A percentile compares a stretch with the other conserved stretches of the same genome.
phyloP scores from a whole-genome alignment of 1,140 invertebrate genomes.

The Oncopeltus fasciatus region DNA sequence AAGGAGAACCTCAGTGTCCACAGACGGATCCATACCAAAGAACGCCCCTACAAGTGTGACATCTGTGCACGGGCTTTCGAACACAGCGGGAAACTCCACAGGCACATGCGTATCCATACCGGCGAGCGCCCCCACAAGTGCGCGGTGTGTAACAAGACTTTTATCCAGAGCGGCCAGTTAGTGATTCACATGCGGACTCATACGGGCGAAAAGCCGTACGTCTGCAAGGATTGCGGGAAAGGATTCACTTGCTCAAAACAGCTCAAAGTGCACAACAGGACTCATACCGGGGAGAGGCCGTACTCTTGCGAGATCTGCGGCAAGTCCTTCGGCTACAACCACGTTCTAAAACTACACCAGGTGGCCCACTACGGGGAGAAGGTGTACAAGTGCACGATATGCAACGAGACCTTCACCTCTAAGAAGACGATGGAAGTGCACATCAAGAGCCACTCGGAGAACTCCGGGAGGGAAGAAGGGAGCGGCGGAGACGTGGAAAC shows the following conservation, averaged over 20 bases:
- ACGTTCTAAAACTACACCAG: conserved; percentile 73
- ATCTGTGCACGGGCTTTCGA: conserved; percentile 83
- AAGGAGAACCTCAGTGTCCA: conserved; percentile 86
- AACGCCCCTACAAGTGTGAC: conserved; percentile 72
- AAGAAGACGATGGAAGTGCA: conserved; percentile 80
- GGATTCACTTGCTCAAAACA: conserved; percentile 84
- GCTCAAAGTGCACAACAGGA: conserved; percentile 69
- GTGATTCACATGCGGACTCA: conserved; percentile 75
- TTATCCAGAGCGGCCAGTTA: conserved; percentile 74
- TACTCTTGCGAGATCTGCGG: conserved; percentile 61
- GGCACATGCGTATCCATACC: conserved; percentile 84
- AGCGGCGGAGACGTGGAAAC: conserved; percentile 26
- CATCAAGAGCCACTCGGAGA: conserved; percentile 73
- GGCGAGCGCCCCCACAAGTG: conserved; percentile 88
- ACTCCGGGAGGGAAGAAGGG: conserved; percentile 27
- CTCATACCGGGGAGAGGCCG: conserved; percentile 69
- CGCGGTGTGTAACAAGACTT: conserved; percentile 79
- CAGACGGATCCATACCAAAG: conserved; percentile 79
- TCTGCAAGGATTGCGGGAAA: conserved; percentile 71
- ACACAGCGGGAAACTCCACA: conserved; percentile 78
- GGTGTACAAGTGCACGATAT: conserved; percentile 81
- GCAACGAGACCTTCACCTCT: conserved; percentile 73
- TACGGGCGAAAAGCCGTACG: conserved; percentile 82
- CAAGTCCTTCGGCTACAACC: conserved; percentile 76
- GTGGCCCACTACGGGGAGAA: conserved; percentile 84